Evolutionary conservation across 2,113 vertebrate genomes (phyloP).

Genomic region (Chitala chitala): DNA sequence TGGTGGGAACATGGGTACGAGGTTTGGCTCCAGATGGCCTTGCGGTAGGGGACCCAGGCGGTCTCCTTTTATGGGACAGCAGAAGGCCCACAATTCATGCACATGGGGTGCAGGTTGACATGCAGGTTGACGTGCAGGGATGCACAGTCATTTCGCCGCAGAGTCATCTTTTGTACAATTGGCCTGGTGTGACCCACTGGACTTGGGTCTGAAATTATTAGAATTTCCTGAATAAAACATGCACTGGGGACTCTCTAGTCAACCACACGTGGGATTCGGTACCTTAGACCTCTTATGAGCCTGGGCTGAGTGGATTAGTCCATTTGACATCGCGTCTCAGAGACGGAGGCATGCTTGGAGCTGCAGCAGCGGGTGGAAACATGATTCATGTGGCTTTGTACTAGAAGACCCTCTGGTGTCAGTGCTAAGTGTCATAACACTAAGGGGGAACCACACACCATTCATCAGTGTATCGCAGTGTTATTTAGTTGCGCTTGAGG

Average conservation of each 20-base stretch:
- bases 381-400: background rate
- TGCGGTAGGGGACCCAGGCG: constrained; percentile 13
- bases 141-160: background rate
- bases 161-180: background rate
- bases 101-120: constrained; percentile 9
- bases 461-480: background rate
- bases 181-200: background rate
- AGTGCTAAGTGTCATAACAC: background rate
- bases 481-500: background rate
- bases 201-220: background rate
- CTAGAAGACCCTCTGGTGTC: background rate
- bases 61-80: constrained; percentile 1
- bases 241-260: too few relatives aligned
- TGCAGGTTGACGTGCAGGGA: constrained; percentile 1
- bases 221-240: background rate
- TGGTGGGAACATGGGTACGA: background rate
- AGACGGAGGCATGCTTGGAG: background rate
- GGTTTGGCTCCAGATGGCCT: constrained; percentile 24
- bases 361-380: background rate
- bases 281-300: background rate
- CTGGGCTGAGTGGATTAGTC: background rate
- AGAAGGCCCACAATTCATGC: background rate
- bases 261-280: background rate
- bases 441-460: background rate
- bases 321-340: background rate